phyloP scores from a whole-genome alignment of 2,113 vertebrate genomes.

The Potamarius usumacintae region DNA sequence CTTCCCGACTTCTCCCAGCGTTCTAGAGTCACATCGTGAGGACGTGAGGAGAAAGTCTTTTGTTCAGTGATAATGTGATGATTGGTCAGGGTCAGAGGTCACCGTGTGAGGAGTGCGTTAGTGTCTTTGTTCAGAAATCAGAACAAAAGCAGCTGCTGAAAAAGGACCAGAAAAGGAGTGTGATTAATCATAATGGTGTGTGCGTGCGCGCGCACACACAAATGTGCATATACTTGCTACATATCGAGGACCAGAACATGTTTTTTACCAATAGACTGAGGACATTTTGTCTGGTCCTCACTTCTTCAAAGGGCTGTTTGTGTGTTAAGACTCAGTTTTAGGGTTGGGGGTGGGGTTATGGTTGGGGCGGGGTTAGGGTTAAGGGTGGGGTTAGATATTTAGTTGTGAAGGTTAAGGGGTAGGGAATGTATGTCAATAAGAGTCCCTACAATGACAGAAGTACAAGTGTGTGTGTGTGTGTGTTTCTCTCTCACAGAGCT shows the following conservation, averaged over 20 bases:
- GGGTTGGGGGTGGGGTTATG: no score
- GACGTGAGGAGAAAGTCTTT: background rate
- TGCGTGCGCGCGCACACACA: background rate
- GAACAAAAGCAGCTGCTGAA: slow-evolving; percentile 36
- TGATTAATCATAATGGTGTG: slow-evolving; percentile 74
- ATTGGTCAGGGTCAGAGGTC: slow-evolving; percentile 41
- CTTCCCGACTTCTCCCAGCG: background rate
- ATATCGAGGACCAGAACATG: no score
- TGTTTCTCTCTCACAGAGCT: slow-evolving; percentile 76
- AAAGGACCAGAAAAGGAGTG: slow-evolving; percentile 71
- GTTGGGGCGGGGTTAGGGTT: no score
- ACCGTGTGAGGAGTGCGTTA: slow-evolving; percentile 17
- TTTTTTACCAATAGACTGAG: no score
- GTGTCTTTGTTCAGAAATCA: slow-evolving; percentile 19
- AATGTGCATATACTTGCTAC: no score
- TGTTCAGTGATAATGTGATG: slow-evolving; percentile 25
- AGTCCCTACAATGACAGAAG: no score
- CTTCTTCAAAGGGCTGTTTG: no score
- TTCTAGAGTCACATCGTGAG: background rate
- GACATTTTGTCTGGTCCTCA: no score
- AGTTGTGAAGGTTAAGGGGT: no score
- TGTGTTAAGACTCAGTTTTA: no score
- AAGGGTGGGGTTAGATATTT: no score
- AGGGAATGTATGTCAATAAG: no score
- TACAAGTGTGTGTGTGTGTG: slow-evolving; percentile 42